Conservation (phyloP, 2,888 invertebrate genomes). For the Folsomia manolachei region DNA sequence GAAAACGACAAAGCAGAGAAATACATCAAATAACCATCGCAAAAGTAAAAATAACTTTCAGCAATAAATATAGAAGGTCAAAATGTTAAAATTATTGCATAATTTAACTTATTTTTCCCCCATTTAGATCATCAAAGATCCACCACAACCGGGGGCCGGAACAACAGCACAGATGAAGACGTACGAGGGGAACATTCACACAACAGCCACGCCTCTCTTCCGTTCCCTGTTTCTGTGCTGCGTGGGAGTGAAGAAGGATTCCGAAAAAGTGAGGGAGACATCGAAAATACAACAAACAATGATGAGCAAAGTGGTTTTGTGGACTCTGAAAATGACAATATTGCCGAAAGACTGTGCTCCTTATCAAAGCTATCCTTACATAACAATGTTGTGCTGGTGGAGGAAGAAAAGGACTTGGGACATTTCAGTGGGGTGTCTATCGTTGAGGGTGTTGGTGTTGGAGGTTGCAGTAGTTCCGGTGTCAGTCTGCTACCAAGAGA, state of each 20-base stretch:
- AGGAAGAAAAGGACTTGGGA: not conserved
- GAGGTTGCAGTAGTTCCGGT: not conserved
- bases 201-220: not conserved
- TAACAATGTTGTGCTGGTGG: not conserved
- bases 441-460: too few relatives aligned
- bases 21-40: not conserved
- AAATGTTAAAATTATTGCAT: not conserved
- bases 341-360: not conserved
- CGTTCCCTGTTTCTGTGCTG: not conserved
- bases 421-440: not conserved
- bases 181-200: not conserved
- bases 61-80: not conserved
- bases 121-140: not conserved
- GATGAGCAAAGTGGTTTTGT: not conserved
- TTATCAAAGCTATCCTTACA: not conserved
- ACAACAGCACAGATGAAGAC: constrained; percentile 3
- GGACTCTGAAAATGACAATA: constrained; percentile 1
- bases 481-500: not conserved
- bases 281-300: constrained; percentile 1
- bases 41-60: constrained; percentile 2
- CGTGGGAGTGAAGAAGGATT: not conserved
- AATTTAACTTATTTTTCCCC: not conserved
- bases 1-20: not conserved
- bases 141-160: not conserved
- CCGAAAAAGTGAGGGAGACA: not conserved